Evolutionary conservation across 2,888 invertebrate species (phyloP).

Genomic region (Harpagoxenus sublaevis): DNA sequence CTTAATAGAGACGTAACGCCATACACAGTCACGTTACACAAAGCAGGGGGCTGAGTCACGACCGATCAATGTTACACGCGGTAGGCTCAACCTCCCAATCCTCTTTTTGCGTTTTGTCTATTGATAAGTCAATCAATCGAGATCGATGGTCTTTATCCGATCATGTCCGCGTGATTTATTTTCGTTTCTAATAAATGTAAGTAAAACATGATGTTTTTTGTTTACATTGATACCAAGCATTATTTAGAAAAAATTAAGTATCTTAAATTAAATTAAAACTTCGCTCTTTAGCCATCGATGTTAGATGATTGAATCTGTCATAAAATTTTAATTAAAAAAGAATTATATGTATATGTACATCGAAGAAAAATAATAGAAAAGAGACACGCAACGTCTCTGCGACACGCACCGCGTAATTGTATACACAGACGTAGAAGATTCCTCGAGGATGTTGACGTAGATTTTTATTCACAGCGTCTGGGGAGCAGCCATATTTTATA

Average conservation of each 20-base stretch:
- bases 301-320: not conserved
- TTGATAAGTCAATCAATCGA: constrained; percentile 47
- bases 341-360: not conserved
- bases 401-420: constrained; percentile 6
- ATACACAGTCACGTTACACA: constrained; percentile 61
- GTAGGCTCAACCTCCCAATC: constrained; percentile 27
- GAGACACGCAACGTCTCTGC: constrained; percentile 8
- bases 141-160: not conserved
- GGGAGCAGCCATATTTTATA: constrained; percentile 32
- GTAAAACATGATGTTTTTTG: not conserved
- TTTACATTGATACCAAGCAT: not conserved
- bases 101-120: constrained; percentile 21
- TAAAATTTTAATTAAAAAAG: not conserved
- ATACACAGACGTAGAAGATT: not conserved
- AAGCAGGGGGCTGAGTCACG: constrained; percentile 75
- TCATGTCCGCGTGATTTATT: not conserved
- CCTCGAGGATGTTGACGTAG: constrained; percentile 29
- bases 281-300: not conserved
- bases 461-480: constrained; percentile 41
- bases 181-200: not conserved
- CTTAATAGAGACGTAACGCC: constrained; percentile 64
- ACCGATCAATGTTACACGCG: constrained; percentile 64
- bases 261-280: not conserved
- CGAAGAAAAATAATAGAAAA: not conserved
- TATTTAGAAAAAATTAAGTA: not conserved